Evolutionary conservation across 2,888 invertebrate species (phyloP).

Genomic region (Chymomyza procnemis): DNA sequence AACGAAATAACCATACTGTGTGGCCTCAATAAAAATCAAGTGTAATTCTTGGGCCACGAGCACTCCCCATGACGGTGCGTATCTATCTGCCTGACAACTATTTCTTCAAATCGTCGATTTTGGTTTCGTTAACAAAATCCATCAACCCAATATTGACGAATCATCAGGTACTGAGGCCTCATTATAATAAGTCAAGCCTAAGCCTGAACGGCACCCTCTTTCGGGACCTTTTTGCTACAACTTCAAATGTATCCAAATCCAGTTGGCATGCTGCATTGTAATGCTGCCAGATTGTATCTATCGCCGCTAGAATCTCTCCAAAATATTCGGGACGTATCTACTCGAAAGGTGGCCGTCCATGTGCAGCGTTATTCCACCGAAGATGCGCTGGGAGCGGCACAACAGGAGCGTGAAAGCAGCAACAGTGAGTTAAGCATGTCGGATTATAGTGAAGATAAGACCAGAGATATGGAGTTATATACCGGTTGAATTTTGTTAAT

Average conservation of each 20-base stretch:
- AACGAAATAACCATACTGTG: constrained; percentile 99
- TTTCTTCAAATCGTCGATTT: constrained; percentile 99
- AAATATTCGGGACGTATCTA: constrained; percentile 99
- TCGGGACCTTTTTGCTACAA: constrained; percentile 99
- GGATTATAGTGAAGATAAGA: constrained; percentile 98
- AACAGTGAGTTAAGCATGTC: constrained; percentile 99
- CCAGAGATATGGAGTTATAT: constrained; percentile 99
- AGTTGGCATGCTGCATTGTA: constrained; percentile 99
- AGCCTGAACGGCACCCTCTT: constrained; percentile 99
- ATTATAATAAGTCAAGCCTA: constrained; percentile 99
- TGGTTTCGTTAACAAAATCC: constrained; percentile 99
- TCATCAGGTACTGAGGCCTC: constrained; percentile 98
- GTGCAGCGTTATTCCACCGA: constrained; percentile 99
- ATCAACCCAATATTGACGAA: constrained; percentile 99
- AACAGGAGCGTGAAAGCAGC: constrained; percentile 87
- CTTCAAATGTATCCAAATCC: constrained; percentile 99
- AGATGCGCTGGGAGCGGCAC: constrained; percentile 95
- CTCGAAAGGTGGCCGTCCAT: constrained; percentile 99
- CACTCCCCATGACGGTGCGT: constrained; percentile 98
- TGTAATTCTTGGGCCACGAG: constrained; percentile 99
- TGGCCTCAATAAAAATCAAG: constrained; percentile 99
- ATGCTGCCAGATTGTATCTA: constrained; percentile 99
- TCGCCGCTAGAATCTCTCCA: too few species aligned
- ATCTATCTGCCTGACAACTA: constrained; percentile 99
- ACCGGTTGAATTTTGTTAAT: constrained; percentile 77